Percentiles rank a stretch among this genome's conserved stretches.
Evolutionary conservation across 2,888 invertebrate genomes (phyloP).

Genomic region (Sycophila texana): DNA sequence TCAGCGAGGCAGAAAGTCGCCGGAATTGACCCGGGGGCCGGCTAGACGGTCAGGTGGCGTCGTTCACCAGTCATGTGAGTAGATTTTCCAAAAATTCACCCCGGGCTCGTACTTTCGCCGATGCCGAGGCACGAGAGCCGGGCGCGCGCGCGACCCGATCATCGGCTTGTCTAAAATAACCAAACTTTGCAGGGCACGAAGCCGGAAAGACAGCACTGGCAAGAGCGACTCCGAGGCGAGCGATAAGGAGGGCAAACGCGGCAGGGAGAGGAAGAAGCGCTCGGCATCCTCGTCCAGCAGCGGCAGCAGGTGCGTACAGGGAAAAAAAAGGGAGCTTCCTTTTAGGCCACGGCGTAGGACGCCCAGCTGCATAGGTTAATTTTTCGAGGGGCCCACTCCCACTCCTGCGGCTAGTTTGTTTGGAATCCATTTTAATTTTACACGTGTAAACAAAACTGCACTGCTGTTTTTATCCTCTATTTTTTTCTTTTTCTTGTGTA

Average conservation of each 20-base stretch:
- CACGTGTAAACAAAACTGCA: too few relatives aligned
- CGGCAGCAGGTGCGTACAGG: constrained; percentile 82
- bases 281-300: constrained; percentile 88
- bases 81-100: neutral
- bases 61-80: constrained; percentile 52
- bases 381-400: too few relatives aligned
- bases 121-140: too few relatives aligned
- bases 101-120: neutral
- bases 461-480: too few relatives aligned
- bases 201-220: constrained; percentile 79
- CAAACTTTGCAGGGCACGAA: constrained; percentile 81
- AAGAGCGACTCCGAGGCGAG: constrained; percentile 80
- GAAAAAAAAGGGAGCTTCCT: neutral
- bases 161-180: constrained; percentile 35
- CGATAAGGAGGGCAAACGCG: constrained; percentile 85
- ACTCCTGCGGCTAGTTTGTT: too few relatives aligned
- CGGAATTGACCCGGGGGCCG: constrained; percentile 39
- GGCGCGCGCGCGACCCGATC: neutral
- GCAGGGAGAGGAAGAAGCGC: constrained; percentile 81
- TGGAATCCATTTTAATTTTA: too few relatives aligned
- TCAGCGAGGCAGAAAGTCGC: constrained; percentile 6
- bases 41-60: constrained; percentile 30
- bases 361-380: neutral
- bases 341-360: too few relatives aligned
- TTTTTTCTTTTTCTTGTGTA: too few relatives aligned